Base-by-base conservation (phyloP, 2,797 vertebrate genomes). In the Bradypodion ventrale region DNA sequence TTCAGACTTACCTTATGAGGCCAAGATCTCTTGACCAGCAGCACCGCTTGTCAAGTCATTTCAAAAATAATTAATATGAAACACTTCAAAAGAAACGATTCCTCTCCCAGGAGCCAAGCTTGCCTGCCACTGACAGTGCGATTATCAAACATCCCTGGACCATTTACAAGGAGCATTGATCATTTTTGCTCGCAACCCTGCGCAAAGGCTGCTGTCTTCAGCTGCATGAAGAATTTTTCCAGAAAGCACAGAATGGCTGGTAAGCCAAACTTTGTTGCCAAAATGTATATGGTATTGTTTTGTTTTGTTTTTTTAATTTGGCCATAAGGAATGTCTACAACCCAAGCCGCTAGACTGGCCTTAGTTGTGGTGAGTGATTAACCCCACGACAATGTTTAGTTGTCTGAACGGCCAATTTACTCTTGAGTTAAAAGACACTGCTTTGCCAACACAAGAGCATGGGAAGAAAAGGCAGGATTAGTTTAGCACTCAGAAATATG, bases 401-500 rank as follows among this genome's bases (percentile, higher is more conserved):
- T 85, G 70, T 84, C 86, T 90, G 87, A 79, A 84, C 87, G 62
- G 83, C 72, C 74, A 87, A 70, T 32, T 19, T 83, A 84, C 44
- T 80, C 52, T 82, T 52, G 65, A 87, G 84, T 73, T 83, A 70
- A 69, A 68, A 25, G 70, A 87, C 21, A 83, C 59, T 10, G 66
- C 80, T 35, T 16, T 85, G 46, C 83, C 35, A 88, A 42, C 68
- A 89, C 88, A 80, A 84, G 46, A 82, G n/a, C 85, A 27, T 83
- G 75, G 76, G 46, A 87, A 89, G 37, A 82, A 82, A 69, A 85
- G 0, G 56, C 86, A 76, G 73, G 83, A 23, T 40, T 60, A 83
- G 88, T 5, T 56, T n/a, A n/a, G n/a, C n/a, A n/a, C 40, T 83
- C 83, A 72, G 83, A 85, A 94, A 92, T 85, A 95, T 96, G 96